Base-by-base conservation (phyloP, 1,140 invertebrate species). In the Eupristina koningsbergeri region DNA sequence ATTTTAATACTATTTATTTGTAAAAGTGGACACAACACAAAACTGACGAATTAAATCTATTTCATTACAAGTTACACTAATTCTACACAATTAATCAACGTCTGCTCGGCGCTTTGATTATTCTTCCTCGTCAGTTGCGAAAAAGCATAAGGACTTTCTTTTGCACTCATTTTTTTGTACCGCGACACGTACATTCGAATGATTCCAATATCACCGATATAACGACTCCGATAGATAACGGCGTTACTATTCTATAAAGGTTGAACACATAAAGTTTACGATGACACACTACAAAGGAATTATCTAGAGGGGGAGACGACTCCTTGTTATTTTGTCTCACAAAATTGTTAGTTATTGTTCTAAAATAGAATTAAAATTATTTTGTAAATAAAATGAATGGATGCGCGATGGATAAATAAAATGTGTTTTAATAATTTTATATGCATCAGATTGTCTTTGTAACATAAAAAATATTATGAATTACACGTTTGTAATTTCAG, bases 181-280 rank as follows among this genome's bases (percentile, higher is more conserved):
- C 34, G 19, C 29, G 63, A 31, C 50, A 26, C 26, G 67, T 34
- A 22, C 79, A 26, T 67, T 3, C n/a, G 22, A 13, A 76, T 64
- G 29, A 74, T n/a, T n/a, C 26, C 19, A 58, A 53, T 50, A 31
- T 29, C 47, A 61, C 29, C 50, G 50, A 76, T 74, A 74, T 74
- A 74, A 74, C 45, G 73, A 50, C 45, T 50, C 1, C 3, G 50
- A 19, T 22, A 74, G 77, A 74, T 77, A 53, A 47, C n/a, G 69
- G 71, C 71, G 77, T 84, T 81, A 81, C 69, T 80, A 86, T 87
- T 81, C 84, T 84, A 77, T 63, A 81, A 74, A 36, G 79, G 45
- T 50, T 53, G 69, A 83, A 58, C 82, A 69, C 71, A 36, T 69
- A 50, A 41, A 61, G 61, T 75, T 84, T 81, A 53, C 80, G 58